phyloP scores from a whole-genome alignment of 2,888 invertebrate species.

The Diaprepes abbreviatus region DNA sequence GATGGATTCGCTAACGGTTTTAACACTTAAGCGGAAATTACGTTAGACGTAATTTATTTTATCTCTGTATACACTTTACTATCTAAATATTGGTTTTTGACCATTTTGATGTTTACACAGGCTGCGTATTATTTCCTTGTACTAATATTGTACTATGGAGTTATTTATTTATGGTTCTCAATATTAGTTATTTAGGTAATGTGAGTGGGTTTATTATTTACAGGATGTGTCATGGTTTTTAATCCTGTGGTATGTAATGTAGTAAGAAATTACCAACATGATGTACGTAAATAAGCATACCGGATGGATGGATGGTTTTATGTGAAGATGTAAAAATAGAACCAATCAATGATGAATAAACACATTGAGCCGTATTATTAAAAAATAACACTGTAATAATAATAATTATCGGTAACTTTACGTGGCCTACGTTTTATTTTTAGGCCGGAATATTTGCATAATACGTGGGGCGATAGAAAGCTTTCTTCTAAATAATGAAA shows the following conservation, averaged over 20 bases:
- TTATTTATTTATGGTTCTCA: slow-evolving; percentile 20
- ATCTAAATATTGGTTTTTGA: slow-evolving; percentile 64
- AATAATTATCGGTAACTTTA: too few relatives aligned
- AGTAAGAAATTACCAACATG: too few relatives aligned
- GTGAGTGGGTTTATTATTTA: neutral
- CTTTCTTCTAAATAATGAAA: too few relatives aligned
- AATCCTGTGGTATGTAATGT: neutral
- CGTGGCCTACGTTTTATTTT: too few relatives aligned
- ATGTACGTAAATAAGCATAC: too few relatives aligned
- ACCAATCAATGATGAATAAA: too few relatives aligned
- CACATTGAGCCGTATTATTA: too few relatives aligned
- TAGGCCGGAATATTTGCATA: too few relatives aligned
- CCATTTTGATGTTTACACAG: slow-evolving; percentile 65
- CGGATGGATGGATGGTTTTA: too few relatives aligned
- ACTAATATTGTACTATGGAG: slow-evolving; percentile 14
- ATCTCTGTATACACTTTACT: slow-evolving; percentile 42
- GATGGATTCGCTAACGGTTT: slow-evolving; percentile 21
- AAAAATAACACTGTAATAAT: too few relatives aligned
- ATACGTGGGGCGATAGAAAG: too few relatives aligned
- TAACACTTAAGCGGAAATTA: slow-evolving; percentile 61
- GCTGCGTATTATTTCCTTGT: slow-evolving; percentile 66
- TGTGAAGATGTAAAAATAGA: too few relatives aligned
- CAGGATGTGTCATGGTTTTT: neutral
- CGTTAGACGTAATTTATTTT: slow-evolving; percentile 62
- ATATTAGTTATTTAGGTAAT: slow-evolving; percentile 12